Evolutionary conservation across 2,888 invertebrate genomes (phyloP).

Genomic region (Apoderus coryli): DNA sequence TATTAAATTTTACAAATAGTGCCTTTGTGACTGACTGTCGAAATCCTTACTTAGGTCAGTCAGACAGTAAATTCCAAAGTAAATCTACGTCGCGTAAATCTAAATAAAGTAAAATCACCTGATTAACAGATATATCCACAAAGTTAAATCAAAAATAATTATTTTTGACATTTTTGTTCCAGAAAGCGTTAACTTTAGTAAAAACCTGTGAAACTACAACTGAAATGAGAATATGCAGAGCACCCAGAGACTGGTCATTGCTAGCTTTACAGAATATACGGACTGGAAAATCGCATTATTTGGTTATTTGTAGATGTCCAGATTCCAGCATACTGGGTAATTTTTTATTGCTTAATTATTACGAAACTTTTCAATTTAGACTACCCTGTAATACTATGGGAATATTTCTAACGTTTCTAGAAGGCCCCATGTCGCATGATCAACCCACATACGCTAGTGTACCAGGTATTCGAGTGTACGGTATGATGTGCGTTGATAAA

Average conservation of each 20-base stretch:
- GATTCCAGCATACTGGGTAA: slow-evolving; percentile 70
- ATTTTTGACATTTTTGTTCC: too few species aligned
- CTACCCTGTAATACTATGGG: too few species aligned
- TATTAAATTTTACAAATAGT: too few species aligned
- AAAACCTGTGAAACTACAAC: slow-evolving; percentile 89
- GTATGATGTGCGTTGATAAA: slow-evolving; percentile 77
- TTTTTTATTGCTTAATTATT: not conserved
- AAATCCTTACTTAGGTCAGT: too few species aligned
- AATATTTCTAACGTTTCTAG: too few species aligned
- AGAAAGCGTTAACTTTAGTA: slow-evolving; percentile 71
- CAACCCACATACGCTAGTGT: slow-evolving; percentile 89
- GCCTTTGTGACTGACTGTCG: too few species aligned
- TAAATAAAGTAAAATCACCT: too few species aligned
- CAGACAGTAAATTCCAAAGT: too few species aligned
- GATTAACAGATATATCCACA: too few species aligned
- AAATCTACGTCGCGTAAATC: too few species aligned
- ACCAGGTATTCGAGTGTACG: slow-evolving; percentile 83
- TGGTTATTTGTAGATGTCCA: slow-evolving; percentile 84
- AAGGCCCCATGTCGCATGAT: slow-evolving; percentile 88
- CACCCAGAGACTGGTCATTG: slow-evolving; percentile 83
- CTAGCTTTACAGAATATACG: slow-evolving; percentile 81
- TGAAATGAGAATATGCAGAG: slow-evolving; percentile 77
- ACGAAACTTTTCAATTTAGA: slow-evolving; percentile 5
- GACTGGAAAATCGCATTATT: slow-evolving; percentile 85
- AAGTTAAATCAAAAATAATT: too few species aligned